phyloP scores from a whole-genome alignment of 2,797 vertebrate species.

The Lepus townsendii region DNA sequence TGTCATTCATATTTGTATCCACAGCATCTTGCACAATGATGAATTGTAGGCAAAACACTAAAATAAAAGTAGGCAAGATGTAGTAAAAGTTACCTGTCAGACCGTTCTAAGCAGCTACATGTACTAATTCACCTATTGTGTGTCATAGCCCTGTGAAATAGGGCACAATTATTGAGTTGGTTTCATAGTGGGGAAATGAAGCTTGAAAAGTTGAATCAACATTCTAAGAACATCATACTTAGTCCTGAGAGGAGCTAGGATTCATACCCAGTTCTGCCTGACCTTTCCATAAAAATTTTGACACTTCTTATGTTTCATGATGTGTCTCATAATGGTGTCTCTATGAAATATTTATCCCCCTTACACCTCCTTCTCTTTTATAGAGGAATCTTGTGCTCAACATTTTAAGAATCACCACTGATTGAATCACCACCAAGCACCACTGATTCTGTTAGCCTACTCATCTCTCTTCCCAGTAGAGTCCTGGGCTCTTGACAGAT shows the following conservation, averaged over 20 bases:
- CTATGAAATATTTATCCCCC: not conserved
- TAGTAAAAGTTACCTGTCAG: not conserved
- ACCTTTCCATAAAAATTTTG: not conserved
- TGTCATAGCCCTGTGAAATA: not conserved
- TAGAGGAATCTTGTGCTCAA: not conserved
- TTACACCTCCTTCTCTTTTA: not conserved
- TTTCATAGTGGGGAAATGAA: not conserved
- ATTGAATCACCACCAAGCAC: not conserved
- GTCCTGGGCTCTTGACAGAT: not conserved
- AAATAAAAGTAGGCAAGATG: not conserved
- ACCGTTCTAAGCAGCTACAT: not conserved
- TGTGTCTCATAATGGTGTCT: not conserved
- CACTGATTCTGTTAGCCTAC: not conserved
- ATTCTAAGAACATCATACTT: not conserved
- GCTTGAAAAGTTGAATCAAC: not conserved
- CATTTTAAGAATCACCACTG: not conserved
- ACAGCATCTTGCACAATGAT: not conserved
- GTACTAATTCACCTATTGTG: not conserved
- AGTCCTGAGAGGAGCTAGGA: not conserved
- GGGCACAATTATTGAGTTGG: not conserved
- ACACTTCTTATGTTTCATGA: not conserved
- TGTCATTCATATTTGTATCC: not conserved
- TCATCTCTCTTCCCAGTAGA: not conserved
- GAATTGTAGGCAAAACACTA: not conserved
- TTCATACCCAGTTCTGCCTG: not conserved